Conservation (phyloP, 2,797 vertebrate species). For the Sibirionetta formosa region DNA sequence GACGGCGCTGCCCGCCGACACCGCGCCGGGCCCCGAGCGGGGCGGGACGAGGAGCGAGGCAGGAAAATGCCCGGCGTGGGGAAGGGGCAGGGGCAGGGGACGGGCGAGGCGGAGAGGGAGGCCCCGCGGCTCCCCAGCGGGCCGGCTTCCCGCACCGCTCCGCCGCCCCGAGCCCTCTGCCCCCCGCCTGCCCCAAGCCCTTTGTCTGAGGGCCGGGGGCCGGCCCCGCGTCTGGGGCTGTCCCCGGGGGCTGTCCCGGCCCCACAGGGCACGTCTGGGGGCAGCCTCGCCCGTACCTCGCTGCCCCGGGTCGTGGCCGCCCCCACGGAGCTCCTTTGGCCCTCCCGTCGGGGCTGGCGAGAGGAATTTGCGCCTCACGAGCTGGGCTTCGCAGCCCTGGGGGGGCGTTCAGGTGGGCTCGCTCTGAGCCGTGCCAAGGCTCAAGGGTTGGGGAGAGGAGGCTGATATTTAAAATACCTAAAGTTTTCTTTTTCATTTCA, state of each 20-base stretch:
- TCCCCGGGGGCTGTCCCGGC: not conserved
- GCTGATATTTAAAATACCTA: not conserved
- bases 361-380: not conserved
- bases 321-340: too few species aligned
- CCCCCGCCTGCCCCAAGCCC: not conserved
- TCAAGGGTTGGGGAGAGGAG: not conserved
- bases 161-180: too few species aligned
- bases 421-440: fast-evolving
- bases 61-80: too few species aligned
- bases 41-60: not conserved
- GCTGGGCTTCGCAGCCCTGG: too few species aligned
- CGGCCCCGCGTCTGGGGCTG: not conserved
- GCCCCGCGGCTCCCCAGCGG: too few species aligned
- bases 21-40: not conserved
- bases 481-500: not conserved
- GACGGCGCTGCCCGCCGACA: not conserved
- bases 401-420: not conserved
- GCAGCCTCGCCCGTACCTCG: fast-evolving
- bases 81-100: too few species aligned
- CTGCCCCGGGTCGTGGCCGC: fast-evolving
- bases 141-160: too few species aligned
- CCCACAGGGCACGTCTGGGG: too few species aligned
- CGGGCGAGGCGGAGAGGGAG: too few species aligned
- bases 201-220: not conserved
- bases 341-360: fast-evolving